Percentiles rank a stretch among this genome's conserved stretches.
phyloP scores from a whole-genome alignment of 2,888 invertebrate genomes.

The Ornithoptera priamus region DNA sequence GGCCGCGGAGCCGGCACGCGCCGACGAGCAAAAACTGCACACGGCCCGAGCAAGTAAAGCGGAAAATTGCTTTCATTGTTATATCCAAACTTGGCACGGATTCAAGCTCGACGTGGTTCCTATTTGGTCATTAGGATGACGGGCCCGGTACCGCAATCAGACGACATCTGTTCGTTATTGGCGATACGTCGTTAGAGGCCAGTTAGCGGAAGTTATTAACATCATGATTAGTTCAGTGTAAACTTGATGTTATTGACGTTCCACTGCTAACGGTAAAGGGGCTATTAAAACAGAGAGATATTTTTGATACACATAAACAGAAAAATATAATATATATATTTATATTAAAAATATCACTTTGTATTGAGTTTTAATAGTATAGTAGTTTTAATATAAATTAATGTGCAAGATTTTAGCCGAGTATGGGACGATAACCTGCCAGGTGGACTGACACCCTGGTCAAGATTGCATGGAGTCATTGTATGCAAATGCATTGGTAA shows the following conservation, averaged over 20 bases:
- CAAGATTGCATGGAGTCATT: too few species aligned
- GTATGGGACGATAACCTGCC: too few species aligned
- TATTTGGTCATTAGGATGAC: slow-evolving; percentile 25
- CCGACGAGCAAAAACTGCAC: slow-evolving; percentile 49
- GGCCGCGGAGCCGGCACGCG: slow-evolving; percentile 53
- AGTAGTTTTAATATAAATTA: too few species aligned
- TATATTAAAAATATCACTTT: too few species aligned
- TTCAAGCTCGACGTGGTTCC: slow-evolving; percentile 15
- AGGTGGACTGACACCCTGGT: too few species aligned
- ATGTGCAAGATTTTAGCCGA: too few species aligned
- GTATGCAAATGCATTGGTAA: too few species aligned
- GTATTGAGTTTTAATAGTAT: too few species aligned
- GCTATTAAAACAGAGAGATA: too few species aligned
- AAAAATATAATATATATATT: too few species aligned
- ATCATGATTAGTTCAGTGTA: slow-evolving; percentile 11
- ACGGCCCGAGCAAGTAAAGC: slow-evolving; percentile 45
- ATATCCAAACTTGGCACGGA: slow-evolving; percentile 28
- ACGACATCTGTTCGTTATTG: slow-evolving; percentile 26
- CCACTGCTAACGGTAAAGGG: not conserved
- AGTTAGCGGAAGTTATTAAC: slow-evolving; percentile 4
- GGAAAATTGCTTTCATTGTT: slow-evolving; percentile 36
- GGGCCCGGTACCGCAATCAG: slow-evolving; percentile 18
- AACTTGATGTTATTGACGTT: slow-evolving; percentile 15
- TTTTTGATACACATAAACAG: too few species aligned
- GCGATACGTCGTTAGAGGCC: slow-evolving; percentile 23